Evolutionary conservation across 2,888 invertebrate genomes (phyloP), one percentile per base, ranked within the genome.

Genomic region (Heliconius ethilla): DNA sequence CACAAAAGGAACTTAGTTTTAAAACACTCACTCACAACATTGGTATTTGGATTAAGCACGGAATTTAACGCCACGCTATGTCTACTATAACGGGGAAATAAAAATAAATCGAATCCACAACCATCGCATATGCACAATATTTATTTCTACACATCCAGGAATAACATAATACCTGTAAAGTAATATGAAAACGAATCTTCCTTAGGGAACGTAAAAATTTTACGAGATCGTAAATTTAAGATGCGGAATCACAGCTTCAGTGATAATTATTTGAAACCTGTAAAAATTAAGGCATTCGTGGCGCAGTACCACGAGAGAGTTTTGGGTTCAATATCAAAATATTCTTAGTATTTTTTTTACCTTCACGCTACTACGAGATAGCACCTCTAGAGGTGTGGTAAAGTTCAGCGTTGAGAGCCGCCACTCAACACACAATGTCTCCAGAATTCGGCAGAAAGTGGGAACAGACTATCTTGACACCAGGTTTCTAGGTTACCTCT

Each of bases 221-320:
- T 40, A 73, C 22, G 73, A 33, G 37, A 62, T 37, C 55, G 62
- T 62, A 73, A 73, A 73, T 33, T 62, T n/a, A 13, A 62, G 62
- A 62, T 59, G 59, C 33, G 62, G 37, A 73, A 73, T 73, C 62
- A 73, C 59, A 37, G 15, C 15, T 6, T 59, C 25, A 40, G 33
- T 62, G n/a, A 33, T 72, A 72, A 72, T 72, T 72, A 25, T 72
- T 37, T 72, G 25, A 72, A 72, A 59, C 15, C n/a, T 29, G 45
- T 18, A 6, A 22, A 45, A 70, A 51, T 51, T 18, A 51, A 18
- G 51, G 18, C 51, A 18, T 51, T 51, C 51, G 18, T 29, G 29
- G 29, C 7, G 9, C 29, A 18, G 18, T 29, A 27, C 29, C 6
- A 63, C 27, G n/a, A 51, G 51, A 18, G 2, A 18, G 51, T 22